Evolutionary conservation across 2,113 vertebrate species (phyloP).

Genomic region (Phrynosoma blainvillii): DNA sequence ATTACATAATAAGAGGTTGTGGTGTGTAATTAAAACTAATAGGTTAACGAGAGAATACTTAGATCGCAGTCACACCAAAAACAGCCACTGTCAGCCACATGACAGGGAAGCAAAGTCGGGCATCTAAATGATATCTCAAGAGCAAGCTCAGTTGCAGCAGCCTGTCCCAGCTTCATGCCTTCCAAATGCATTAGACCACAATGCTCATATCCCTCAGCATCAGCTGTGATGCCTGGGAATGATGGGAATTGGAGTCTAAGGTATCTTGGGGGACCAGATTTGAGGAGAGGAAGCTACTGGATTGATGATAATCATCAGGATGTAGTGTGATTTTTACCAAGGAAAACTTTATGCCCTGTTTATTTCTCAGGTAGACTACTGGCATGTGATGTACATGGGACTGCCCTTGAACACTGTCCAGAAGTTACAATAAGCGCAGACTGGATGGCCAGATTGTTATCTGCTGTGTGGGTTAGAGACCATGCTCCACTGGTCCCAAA

Average conservation of each 20-base stretch:
- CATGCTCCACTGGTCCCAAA: too few relatives aligned
- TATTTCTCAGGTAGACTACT: background rate
- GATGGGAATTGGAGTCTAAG: background rate
- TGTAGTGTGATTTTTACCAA: too few relatives aligned
- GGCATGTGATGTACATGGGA: too few relatives aligned
- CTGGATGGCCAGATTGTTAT: too few relatives aligned
- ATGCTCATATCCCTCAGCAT: background rate
- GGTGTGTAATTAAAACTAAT: slow-evolving; percentile 67
- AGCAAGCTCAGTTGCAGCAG: background rate
- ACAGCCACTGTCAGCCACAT: slow-evolving; percentile 36
- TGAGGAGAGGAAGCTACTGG: too few relatives aligned
- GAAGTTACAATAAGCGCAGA: too few relatives aligned
- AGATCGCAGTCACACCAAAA: slow-evolving; percentile 51
- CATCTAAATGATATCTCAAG: slow-evolving; percentile 7
- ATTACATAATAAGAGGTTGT: slow-evolving; percentile 64
- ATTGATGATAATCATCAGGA: too few relatives aligned
- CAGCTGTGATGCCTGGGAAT: background rate
- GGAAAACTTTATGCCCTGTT: background rate
- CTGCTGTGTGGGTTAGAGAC: too few relatives aligned
- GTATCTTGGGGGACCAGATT: too few relatives aligned
- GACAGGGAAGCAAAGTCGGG: slow-evolving; percentile 22
- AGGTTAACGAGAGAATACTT: slow-evolving; percentile 73
- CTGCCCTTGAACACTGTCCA: too few relatives aligned
- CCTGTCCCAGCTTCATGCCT: background rate
- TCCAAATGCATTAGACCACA: background rate